phyloP scores from a whole-genome alignment of 1,140 invertebrate species.

The Hestina assimilis region DNA sequence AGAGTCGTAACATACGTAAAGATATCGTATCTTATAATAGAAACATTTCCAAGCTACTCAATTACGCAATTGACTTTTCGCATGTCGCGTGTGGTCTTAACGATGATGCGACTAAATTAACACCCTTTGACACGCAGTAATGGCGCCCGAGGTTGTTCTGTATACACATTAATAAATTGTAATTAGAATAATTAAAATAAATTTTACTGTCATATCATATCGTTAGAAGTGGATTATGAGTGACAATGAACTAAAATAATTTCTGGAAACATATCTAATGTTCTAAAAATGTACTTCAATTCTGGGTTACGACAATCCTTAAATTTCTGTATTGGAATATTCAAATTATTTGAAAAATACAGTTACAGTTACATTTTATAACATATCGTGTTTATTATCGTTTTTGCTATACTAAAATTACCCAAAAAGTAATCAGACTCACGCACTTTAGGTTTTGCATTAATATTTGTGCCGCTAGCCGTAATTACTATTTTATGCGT shows the following conservation, averaged over 20 bases:
- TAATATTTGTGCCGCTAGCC: no score
- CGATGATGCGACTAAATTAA: conserved; percentile 24
- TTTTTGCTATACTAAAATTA: no score
- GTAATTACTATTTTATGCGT: no score
- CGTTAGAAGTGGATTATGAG: neutral
- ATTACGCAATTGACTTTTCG: conserved; percentile 34
- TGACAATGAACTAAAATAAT: neutral
- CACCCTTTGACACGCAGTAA: conserved; percentile 24
- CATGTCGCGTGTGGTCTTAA: conserved; percentile 31
- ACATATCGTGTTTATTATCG: neutral
- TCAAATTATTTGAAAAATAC: no score
- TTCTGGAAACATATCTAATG: no score
- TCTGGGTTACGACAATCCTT: no score
- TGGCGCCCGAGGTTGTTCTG: conserved; percentile 21
- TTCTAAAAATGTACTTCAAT: no score
- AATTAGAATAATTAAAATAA: conserved; percentile 11
- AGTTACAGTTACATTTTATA: neutral
- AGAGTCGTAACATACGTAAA: neutral
- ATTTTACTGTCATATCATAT: neutral
- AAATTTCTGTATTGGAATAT: no score
- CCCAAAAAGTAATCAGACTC: no score
- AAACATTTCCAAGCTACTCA: conserved; percentile 12
- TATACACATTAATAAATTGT: conserved; percentile 16
- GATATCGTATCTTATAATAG: neutral
- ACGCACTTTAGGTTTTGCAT: no score